These are phyloP conservation scores for Heliconius erato DNA, from an alignment of 2,888 invertebrate species.

Conservation along the genomic window DNA sequence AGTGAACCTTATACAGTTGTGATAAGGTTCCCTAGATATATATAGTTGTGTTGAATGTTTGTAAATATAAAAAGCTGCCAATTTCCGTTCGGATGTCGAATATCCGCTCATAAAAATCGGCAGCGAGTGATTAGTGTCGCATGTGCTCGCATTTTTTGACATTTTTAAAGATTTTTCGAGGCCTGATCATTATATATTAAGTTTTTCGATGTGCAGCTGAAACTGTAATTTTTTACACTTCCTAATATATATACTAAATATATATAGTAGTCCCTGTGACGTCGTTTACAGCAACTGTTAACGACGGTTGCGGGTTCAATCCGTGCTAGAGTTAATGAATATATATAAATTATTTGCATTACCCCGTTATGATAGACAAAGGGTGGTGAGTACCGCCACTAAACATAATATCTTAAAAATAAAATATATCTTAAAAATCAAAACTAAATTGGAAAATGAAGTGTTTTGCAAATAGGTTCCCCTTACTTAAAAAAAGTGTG, in stretches of 20 bases:
- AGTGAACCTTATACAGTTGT: conserved; percentile 52
- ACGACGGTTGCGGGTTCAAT: not conserved
- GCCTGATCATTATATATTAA: conserved; percentile 73
- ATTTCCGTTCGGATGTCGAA: conserved; percentile 79
- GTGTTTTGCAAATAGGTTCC: not conserved
- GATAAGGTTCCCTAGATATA: conserved; percentile 50
- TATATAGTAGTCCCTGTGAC: not conserved
- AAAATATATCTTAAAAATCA: not conserved
- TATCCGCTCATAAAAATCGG: conserved; percentile 84
- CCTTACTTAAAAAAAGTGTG: too few species aligned
- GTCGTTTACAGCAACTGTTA: too few species aligned
- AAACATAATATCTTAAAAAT: not conserved
- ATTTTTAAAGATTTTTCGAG: conserved; percentile 71
- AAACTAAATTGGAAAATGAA: not conserved
- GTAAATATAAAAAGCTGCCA: conserved; percentile 78
- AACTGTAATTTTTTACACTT: conserved; percentile 59
- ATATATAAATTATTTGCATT: not conserved
- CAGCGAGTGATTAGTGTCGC: conserved; percentile 79
- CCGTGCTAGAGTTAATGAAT: not conserved
- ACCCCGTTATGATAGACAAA: not conserved
- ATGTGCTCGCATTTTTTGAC: conserved; percentile 74
- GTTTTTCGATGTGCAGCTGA: conserved; percentile 75
- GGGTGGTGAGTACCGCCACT: not conserved
- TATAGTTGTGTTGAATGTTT: conserved; percentile 45
- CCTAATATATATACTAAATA: conserved; percentile 52